Percentiles rank a stretch among this genome's conserved stretches.
These are phyloP conservation scores for Heliconius himera DNA, from an alignment of 1,140 invertebrate genomes.

Conservation along the genomic window DNA sequence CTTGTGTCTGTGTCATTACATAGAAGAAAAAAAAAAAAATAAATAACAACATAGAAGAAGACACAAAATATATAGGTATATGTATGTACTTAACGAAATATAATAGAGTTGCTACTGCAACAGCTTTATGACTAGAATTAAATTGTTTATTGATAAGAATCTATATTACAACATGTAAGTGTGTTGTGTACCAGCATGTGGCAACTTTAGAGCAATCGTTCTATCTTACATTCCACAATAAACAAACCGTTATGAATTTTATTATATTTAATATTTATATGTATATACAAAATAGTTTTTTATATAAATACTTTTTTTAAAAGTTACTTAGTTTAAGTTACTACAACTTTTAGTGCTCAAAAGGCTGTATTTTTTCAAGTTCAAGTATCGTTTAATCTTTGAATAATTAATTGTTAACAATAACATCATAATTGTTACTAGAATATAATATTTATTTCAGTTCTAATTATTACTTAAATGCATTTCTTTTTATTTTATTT, in stretches of 20 bases:
- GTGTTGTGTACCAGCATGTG: conserved; percentile 29
- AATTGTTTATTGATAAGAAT: conserved; percentile 34
- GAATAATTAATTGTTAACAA: no score
- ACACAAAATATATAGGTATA: background rate
- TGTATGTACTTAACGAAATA: conserved; percentile 3
- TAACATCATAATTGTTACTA: no score
- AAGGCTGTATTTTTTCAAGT: no score
- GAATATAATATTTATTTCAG: no score
- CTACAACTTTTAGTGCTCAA: no score
- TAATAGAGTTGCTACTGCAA: conserved; percentile 20
- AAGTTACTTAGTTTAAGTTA: no score
- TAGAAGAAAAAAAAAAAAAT: no score
- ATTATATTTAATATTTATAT: conserved; percentile 1
- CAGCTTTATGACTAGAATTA: conserved; percentile 34
- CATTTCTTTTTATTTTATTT: no score
- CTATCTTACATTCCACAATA: conserved; percentile 31
- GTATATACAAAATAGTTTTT: no score
- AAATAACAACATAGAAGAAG: background rate
- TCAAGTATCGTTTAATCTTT: no score
- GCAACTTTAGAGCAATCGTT: conserved; percentile 24
- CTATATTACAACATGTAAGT: conserved; percentile 31
- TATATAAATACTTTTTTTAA: no score
- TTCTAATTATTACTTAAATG: no score
- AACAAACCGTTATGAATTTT: conserved; percentile 4
- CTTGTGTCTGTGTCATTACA: background rate